A percentile compares a stretch with the other conserved stretches of the same genome.
phyloP scores from a whole-genome alignment of 2,113 vertebrate genomes.

The Sinosuthora webbiana region DNA sequence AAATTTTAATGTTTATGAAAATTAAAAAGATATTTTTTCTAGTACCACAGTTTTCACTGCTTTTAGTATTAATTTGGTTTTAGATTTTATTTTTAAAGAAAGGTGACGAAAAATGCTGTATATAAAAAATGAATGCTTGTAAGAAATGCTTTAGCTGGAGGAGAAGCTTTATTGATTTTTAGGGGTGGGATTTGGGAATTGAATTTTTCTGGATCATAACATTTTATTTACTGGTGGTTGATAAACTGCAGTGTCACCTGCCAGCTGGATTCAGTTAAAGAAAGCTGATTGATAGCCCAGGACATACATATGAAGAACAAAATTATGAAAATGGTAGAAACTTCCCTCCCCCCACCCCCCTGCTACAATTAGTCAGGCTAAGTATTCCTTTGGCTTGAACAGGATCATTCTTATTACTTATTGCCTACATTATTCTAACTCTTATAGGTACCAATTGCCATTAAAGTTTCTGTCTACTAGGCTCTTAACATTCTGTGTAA shows the following conservation, averaged over 20 bases:
- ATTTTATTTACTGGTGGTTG: constrained; percentile 26
- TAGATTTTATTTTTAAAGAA: not conserved
- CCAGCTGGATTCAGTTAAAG: not conserved
- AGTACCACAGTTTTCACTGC: not conserved
- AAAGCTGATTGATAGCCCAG: not conserved
- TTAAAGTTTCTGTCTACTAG: not conserved
- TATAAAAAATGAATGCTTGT: not conserved
- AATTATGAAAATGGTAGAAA: not conserved
- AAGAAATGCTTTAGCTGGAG: not conserved
- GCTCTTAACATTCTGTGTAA: not conserved
- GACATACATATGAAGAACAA: not conserved
- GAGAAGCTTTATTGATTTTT: constrained; percentile 18
- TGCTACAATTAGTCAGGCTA: not conserved
- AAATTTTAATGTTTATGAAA: not conserved
- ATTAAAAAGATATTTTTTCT: not conserved
- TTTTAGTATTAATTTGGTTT: not conserved
- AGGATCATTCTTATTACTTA: not conserved
- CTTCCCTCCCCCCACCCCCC: fast-evolving
- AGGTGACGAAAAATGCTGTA: not conserved
- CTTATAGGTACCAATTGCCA: not conserved
- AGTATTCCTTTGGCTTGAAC: not conserved
- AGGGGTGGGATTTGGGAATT: not conserved
- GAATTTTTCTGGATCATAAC: constrained; percentile 26
- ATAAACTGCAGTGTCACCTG: constrained; percentile 17
- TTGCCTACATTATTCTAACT: not conserved